Conservation (phyloP, 2,797 vertebrate genomes). For the Falco naumanni region DNA sequence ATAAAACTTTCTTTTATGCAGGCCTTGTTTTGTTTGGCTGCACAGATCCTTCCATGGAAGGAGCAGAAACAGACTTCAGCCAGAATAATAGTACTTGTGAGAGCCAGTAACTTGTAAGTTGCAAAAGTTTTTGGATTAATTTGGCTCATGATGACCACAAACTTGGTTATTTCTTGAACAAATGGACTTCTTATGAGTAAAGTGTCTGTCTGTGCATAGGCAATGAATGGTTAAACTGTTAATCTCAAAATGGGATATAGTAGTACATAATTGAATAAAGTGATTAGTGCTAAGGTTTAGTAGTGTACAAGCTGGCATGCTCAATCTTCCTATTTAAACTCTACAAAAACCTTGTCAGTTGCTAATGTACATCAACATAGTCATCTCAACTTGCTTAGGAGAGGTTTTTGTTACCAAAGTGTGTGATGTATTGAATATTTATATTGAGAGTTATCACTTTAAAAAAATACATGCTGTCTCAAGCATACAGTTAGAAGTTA, state of each 20-base stretch:
- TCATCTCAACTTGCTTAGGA: not conserved
- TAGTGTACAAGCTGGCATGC: not conserved
- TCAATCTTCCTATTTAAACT: not conserved
- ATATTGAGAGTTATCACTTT: not conserved
- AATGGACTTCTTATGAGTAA: not conserved
- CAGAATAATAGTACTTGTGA: not conserved
- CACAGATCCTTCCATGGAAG: not conserved
- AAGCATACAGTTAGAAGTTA: not conserved
- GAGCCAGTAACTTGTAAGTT: not conserved
- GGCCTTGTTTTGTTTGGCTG: not conserved
- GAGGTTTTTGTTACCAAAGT: not conserved
- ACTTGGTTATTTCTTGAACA: accelerated
- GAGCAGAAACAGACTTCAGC: not conserved
- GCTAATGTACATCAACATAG: accelerated
- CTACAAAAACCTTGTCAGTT: not conserved
- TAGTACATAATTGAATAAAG: not conserved
- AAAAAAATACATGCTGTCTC: not conserved
- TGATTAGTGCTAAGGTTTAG: not conserved
- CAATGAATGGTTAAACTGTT: not conserved
- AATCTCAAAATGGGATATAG: not conserved
- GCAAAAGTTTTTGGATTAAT: not conserved
- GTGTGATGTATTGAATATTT: not conserved
- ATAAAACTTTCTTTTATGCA: not conserved
- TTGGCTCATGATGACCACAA: not conserved
- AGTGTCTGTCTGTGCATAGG: not conserved